Evolutionary conservation across 1,140 invertebrate species (phyloP).

Genomic region (Aethina tumida): DNA sequence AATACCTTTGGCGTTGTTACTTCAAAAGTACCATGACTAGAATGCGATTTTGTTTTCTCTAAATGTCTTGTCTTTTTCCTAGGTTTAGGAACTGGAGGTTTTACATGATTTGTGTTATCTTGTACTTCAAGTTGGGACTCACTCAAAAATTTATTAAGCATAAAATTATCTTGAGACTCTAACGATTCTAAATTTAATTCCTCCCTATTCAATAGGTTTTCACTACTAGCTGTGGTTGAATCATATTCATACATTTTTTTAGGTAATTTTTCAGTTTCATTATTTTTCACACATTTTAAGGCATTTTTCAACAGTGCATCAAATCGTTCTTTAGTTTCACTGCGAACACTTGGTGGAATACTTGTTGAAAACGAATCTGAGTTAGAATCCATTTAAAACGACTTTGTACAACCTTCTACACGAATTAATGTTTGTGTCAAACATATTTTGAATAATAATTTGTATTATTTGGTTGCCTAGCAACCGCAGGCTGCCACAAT

Average conservation of each 20-base stretch:
- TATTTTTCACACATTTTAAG: constrained; percentile 12
- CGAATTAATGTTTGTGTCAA: too few relatives aligned
- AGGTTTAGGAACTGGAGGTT: constrained; percentile 19
- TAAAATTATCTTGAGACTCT: constrained; percentile 15
- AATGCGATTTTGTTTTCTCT: constrained; percentile 1
- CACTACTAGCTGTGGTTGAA: not conserved
- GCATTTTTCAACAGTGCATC: constrained; percentile 17
- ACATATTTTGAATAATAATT: too few relatives aligned
- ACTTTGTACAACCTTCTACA: not conserved
- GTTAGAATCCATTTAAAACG: not conserved
- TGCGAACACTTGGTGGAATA: constrained; percentile 12
- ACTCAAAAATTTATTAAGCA: constrained; percentile 23
- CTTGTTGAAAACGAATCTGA: constrained; percentile 8
- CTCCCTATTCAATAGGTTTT: constrained; percentile 5
- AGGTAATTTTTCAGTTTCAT: not conserved
- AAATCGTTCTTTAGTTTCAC: constrained; percentile 22
- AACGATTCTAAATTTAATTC: constrained; percentile 6
- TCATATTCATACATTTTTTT: constrained; percentile 5
- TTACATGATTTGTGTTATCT: constrained; percentile 5
- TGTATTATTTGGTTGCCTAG: too few relatives aligned
- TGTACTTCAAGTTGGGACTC: constrained; percentile 1
- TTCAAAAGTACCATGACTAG: constrained; percentile 14
- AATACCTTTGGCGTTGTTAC: constrained; percentile 11
- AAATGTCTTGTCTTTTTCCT: constrained; percentile 14
- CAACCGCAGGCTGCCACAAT: too few relatives aligned